phyloP scores from a whole-genome alignment of 2,113 vertebrate genomes.

The Rhinolophus ferrumequinum region DNA sequence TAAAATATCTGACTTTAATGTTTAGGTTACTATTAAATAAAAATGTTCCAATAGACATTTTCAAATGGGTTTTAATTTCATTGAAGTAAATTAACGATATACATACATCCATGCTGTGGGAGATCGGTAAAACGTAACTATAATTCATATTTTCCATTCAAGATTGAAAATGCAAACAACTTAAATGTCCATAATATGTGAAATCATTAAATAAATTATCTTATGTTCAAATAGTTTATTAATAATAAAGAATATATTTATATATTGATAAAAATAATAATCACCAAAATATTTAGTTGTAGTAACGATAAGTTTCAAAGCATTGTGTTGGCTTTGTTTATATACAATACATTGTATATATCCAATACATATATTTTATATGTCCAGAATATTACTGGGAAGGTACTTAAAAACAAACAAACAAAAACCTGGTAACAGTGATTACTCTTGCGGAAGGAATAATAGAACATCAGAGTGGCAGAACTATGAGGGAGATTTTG shows the following conservation, averaged over 20 bases:
- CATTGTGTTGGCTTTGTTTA: neutral
- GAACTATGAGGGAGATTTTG: neutral
- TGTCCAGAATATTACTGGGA: neutral
- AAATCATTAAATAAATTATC: neutral
- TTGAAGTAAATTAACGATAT: neutral
- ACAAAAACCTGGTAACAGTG: neutral
- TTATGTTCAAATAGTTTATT: neutral
- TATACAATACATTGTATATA: no score
- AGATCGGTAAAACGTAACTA: neutral
- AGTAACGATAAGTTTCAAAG: neutral
- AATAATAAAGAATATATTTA: neutral
- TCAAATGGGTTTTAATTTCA: neutral
- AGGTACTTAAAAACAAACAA: neutral
- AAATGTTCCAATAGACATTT: neutral
- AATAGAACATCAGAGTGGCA: neutral
- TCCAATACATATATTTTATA: neutral
- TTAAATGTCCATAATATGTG: neutral
- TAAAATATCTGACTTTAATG: neutral
- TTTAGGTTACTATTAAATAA: neutral
- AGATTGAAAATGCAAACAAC: neutral
- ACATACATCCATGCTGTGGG: neutral
- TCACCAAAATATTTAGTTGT: neutral
- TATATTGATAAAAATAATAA: neutral
- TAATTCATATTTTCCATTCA: neutral
- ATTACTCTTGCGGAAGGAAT: neutral